phyloP scores from a whole-genome alignment of 2,113 vertebrate genomes.

The Leuciscus idus region DNA sequence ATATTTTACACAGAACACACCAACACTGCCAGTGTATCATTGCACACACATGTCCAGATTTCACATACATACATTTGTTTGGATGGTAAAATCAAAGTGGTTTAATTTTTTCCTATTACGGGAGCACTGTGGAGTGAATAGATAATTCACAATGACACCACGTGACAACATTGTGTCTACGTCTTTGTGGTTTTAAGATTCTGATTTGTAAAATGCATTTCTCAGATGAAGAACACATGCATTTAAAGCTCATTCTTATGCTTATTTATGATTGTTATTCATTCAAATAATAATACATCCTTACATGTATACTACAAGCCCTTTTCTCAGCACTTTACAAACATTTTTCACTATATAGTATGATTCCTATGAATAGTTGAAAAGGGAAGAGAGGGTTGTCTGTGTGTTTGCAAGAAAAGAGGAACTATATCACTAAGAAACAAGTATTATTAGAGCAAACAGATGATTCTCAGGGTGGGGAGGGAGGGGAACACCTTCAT shows the following conservation, averaged over 20 bases:
- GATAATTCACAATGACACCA: not conserved
- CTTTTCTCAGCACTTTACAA: not conserved
- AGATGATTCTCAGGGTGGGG: not conserved
- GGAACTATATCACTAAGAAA: slow-evolving; percentile 12
- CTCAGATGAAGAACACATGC: not conserved
- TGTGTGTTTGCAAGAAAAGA: not conserved
- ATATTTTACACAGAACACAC: slow-evolving; percentile 2
- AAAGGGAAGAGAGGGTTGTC: too few relatives aligned
- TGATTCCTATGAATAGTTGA: not conserved
- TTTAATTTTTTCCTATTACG: slow-evolving; percentile 37
- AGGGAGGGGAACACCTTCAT: slow-evolving; percentile 31
- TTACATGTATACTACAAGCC: not conserved
- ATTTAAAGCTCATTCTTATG: not conserved
- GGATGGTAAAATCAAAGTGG: slow-evolving; percentile 6
- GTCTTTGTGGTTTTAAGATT: not conserved
- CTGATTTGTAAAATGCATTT: not conserved
- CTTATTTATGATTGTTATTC: not conserved
- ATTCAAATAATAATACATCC: not conserved
- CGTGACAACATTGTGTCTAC: slow-evolving; percentile 30
- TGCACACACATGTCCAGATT: slow-evolving; percentile 50
- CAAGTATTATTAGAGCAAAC: not conserved
- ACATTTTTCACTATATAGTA: not conserved
- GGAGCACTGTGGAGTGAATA: slow-evolving; percentile 28
- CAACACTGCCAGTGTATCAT: not conserved
- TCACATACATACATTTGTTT: slow-evolving; percentile 5